phyloP scores from a whole-genome alignment of 2,888 invertebrate genomes.

The Sclerodermus sp. region DNA sequence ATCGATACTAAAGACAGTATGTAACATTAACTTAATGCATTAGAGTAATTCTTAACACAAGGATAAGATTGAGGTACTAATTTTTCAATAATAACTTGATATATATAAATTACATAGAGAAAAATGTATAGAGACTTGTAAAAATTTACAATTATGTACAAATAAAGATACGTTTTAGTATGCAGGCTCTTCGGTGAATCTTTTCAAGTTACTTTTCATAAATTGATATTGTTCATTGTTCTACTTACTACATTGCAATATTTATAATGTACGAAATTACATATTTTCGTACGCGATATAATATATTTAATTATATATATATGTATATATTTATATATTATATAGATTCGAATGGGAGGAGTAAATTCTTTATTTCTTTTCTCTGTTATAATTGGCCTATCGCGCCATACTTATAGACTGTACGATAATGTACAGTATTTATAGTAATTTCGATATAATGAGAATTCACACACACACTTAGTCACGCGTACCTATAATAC shows the following conservation, averaged over 20 bases:
- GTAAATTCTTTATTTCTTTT: conserved; percentile 14
- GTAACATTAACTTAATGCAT: too few relatives aligned
- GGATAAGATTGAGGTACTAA: too few relatives aligned
- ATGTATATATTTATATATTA: conserved; percentile 11
- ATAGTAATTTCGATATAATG: conserved; percentile 15
- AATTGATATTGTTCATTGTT: background rate
- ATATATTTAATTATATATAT: conserved; percentile 4
- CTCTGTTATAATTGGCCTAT: conserved; percentile 29
- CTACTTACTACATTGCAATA: conserved; percentile 19
- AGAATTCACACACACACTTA: conserved; percentile 11
- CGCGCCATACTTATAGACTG: conserved; percentile 32
- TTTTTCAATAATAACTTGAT: too few relatives aligned
- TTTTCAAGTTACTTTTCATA: too few relatives aligned
- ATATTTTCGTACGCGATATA: conserved; percentile 10
- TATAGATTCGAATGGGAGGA: conserved; percentile 9
- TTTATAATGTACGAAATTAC: conserved; percentile 2
- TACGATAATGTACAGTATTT: conserved; percentile 33
- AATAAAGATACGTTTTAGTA: background rate
- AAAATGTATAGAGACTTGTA: background rate
- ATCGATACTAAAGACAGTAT: too few relatives aligned
- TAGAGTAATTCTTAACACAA: too few relatives aligned
- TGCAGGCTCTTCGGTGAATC: background rate
- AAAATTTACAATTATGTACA: too few relatives aligned
- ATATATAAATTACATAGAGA: background rate
- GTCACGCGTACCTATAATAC: conserved; percentile 31